These are phyloP conservation scores for Drosophila mayri DNA, from an alignment of 1,140 invertebrate genomes.

Conservation along the genomic window DNA sequence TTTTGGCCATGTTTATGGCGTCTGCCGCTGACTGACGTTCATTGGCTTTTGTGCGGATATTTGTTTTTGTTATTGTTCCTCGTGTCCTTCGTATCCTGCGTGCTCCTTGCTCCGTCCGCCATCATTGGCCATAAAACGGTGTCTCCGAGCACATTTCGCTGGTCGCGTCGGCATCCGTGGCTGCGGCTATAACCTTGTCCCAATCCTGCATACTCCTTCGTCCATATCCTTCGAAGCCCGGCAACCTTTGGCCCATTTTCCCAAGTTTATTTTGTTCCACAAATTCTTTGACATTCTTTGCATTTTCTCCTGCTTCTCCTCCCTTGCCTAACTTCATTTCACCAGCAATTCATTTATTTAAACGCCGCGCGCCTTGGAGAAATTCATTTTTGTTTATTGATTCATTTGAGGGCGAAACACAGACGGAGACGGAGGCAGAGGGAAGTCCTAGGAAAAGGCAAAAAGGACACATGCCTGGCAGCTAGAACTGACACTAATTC, in stretches of 20 bases:
- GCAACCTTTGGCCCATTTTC: conserved; percentile 37
- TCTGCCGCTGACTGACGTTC: conserved; percentile 60
- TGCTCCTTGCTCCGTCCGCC: conserved; percentile 5
- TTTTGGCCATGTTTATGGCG: conserved; percentile 36
- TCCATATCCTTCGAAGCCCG: conserved; percentile 13
- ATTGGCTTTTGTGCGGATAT: conserved; percentile 72
- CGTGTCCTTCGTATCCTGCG: conserved; percentile 13
- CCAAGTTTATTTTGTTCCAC: conserved; percentile 72
- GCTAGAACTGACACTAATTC: conserved; percentile 56
- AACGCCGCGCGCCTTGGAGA: conserved; percentile 47
- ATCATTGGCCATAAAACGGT: conserved; percentile 68
- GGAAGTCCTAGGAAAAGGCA: neutral
- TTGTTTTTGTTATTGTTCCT: conserved; percentile 79
- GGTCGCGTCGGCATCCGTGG: conserved; percentile 58
- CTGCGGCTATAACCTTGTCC: conserved; percentile 56
- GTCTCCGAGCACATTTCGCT: conserved; percentile 67
- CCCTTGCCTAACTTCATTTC: conserved; percentile 59
- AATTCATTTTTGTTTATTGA: conserved; percentile 63
- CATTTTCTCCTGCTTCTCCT: conserved; percentile 34
- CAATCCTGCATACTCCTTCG: conserved; percentile 30
- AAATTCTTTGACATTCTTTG: conserved; percentile 61
- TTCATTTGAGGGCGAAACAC: conserved; percentile 18
- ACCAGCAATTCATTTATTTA: conserved; percentile 76
- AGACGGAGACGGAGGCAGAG: neutral
- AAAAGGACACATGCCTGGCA: conserved; percentile 7